phyloP scores from a whole-genome alignment of 2,888 invertebrate species.

The Adineta ricciae region DNA sequence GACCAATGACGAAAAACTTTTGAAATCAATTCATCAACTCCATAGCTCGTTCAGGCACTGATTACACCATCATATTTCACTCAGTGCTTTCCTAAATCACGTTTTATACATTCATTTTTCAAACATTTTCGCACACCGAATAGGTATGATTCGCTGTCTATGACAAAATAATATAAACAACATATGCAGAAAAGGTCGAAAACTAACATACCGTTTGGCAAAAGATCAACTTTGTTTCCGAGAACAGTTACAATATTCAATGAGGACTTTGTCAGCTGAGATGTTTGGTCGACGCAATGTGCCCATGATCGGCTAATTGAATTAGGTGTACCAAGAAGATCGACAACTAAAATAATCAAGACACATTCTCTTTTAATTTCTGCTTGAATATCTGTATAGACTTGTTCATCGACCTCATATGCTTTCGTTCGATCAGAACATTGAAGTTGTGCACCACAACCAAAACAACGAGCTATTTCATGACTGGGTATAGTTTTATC shows the following conservation, averaged over 20 bases:
- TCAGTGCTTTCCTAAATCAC: conserved; percentile 54
- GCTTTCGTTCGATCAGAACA: conserved; percentile 54
- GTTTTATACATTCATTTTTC: conserved; percentile 55
- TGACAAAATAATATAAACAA: not conserved
- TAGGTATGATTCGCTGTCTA: conserved; percentile 58
- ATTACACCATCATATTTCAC: conserved; percentile 55
- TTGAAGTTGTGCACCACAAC: conserved; percentile 68
- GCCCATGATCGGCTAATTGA: conserved; percentile 59
- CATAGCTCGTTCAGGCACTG: conserved; percentile 86
- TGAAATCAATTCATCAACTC: conserved; percentile 79
- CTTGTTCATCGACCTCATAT: conserved; percentile 60
- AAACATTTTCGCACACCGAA: conserved; percentile 61
- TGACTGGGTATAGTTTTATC: conserved; percentile 51
- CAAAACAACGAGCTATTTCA: conserved; percentile 65
- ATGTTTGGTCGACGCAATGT: conserved; percentile 38
- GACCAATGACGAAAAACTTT: conserved; percentile 64
- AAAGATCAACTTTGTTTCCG: conserved; percentile 82
- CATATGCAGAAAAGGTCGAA: no score
- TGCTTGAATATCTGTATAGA: conserved; percentile 64
- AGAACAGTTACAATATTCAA: conserved; percentile 45
- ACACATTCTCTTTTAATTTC: conserved; percentile 61
- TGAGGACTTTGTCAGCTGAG: not conserved
- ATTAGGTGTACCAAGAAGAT: conserved; percentile 79
- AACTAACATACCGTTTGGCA: conserved; percentile 56
- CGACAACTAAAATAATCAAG: conserved; percentile 72